These are phyloP conservation scores for Steromphala cineraria DNA, from an alignment of 2,888 invertebrate species.

Conservation along the genomic window DNA sequence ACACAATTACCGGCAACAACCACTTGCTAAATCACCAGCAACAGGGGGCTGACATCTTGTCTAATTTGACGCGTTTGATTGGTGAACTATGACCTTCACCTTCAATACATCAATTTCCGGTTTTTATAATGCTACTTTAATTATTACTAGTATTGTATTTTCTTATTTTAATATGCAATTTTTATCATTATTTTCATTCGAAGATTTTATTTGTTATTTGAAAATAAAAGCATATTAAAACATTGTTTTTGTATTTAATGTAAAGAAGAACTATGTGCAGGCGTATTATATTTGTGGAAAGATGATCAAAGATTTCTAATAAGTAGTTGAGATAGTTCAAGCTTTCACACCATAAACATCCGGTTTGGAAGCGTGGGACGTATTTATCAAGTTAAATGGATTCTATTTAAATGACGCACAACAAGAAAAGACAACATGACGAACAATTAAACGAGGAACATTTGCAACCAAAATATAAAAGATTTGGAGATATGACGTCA, in stretches of 20 bases:
- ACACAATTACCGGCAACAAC: slow-evolving; percentile 9
- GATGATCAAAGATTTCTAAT: no score
- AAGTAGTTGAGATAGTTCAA: not conserved
- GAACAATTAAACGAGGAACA: not conserved
- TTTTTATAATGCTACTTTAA: not conserved
- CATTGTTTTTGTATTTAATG: no score
- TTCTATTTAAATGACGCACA: not conserved
- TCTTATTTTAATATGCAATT: no score
- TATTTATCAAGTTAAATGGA: not conserved
- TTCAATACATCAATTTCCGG: not conserved
- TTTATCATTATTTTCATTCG: no score
- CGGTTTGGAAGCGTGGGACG: not conserved
- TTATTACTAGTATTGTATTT: no score
- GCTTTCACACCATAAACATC: not conserved
- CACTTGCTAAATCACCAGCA: not conserved
- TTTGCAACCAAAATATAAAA: not conserved
- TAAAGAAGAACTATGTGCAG: no score
- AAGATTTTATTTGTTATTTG: no score
- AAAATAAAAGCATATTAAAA: no score
- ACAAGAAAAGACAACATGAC: not conserved
- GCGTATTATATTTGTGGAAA: no score
- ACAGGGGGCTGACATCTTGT: slow-evolving; percentile 14
- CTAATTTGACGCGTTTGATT: not conserved
- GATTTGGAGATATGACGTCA: no score
- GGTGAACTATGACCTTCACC: slow-evolving; percentile 3